Conservation (phyloP, 1,140 invertebrate species). For the Antheraea mylitta region DNA sequence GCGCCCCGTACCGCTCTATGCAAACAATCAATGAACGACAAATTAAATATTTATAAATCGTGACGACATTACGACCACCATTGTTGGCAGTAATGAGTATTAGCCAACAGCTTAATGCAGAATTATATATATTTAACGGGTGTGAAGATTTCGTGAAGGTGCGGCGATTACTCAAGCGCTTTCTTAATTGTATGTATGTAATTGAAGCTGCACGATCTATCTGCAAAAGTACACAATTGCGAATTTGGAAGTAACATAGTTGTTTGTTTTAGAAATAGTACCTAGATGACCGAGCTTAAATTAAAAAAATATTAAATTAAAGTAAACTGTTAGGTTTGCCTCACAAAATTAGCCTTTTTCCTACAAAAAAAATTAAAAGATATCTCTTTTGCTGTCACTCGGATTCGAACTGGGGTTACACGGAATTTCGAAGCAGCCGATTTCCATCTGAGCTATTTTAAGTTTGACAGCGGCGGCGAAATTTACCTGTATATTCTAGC, state of each 20-base stretch:
- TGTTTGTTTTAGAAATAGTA: not conserved
- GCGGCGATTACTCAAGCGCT: not conserved
- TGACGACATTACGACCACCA: slow-evolving; percentile 10
- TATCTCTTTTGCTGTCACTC: no score
- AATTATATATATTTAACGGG: slow-evolving; percentile 3
- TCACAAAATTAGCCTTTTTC: no score
- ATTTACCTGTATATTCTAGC: no score
- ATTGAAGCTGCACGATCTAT: not conserved
- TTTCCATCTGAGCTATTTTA: no score
- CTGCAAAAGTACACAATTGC: not conserved
- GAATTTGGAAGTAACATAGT: not conserved
- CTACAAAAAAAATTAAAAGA: no score
- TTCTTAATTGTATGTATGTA: not conserved
- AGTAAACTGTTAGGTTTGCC: no score
- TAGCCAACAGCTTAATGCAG: not conserved
- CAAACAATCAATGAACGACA: slow-evolving; percentile 52
- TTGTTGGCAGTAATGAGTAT: not conserved
- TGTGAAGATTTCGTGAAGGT: not conserved
- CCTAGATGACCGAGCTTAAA: no score
- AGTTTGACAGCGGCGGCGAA: no score
- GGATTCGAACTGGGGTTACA: no score
- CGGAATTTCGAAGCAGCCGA: no score
- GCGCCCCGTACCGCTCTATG: slow-evolving; percentile 30
- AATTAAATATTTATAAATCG: slow-evolving; percentile 28
- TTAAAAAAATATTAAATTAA: no score